Evolutionary conservation across 2,888 invertebrate genomes (phyloP).

Genomic region (Ernsta delagoae): DNA sequence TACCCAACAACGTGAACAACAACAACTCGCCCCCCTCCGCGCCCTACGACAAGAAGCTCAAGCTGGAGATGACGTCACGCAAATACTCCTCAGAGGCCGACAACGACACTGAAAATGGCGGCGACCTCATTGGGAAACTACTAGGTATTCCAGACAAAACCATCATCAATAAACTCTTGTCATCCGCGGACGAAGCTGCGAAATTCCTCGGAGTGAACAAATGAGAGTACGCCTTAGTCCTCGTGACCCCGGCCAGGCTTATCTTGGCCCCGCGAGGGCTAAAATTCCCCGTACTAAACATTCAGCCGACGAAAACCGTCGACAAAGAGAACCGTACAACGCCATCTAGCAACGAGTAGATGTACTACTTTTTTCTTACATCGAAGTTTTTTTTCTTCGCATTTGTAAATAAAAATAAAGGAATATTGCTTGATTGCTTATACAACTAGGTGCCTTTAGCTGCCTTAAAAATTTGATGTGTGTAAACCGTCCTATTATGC

Average conservation of each 20-base stretch:
- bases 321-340: slow-evolving; percentile 51
- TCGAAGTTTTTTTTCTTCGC: neutral
- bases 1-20: slow-evolving; percentile 80
- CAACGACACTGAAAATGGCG: slow-evolving; percentile 84
- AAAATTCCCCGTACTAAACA: slow-evolving; percentile 57
- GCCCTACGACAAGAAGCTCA: slow-evolving; percentile 82
- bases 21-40: slow-evolving; percentile 84
- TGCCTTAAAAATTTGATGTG: slow-evolving; percentile 67
- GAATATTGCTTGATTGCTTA: slow-evolving; percentile 40
- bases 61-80: slow-evolving; percentile 76
- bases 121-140: slow-evolving; percentile 94
- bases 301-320: slow-evolving; percentile 37
- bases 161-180: slow-evolving; percentile 92
- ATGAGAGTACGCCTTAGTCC: slow-evolving; percentile 84
- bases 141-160: slow-evolving; percentile 94
- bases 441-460: slow-evolving; percentile 69
- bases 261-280: slow-evolving; percentile 79
- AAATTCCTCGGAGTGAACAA: slow-evolving; percentile 94
- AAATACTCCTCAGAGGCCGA: slow-evolving; percentile 80
- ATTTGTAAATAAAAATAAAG: neutral
- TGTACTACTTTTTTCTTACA: slow-evolving; percentile 44
- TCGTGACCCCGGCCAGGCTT: slow-evolving; percentile 78
- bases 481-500: slow-evolving; percentile 78
- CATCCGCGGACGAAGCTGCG: slow-evolving; percentile 94
- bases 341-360: slow-evolving; percentile 66